A percentile compares a stretch with the other conserved stretches of the same genome.
Evolutionary conservation across 2,888 invertebrate genomes (phyloP).

Genomic region (Diabrotica balteata): DNA sequence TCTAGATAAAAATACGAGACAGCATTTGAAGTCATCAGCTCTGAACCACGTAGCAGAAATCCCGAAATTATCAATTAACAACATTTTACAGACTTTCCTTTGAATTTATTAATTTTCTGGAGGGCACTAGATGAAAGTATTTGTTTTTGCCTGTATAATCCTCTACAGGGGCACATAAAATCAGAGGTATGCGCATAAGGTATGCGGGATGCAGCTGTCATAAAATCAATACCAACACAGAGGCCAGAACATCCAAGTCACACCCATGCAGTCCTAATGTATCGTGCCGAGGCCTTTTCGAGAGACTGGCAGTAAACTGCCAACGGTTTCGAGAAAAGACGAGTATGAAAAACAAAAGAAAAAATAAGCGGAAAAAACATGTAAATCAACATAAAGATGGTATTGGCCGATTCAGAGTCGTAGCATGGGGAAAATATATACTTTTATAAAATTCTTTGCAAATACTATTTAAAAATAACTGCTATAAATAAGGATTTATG

Average conservation of each 20-base stretch:
- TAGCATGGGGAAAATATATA: background rate
- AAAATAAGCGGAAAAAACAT: slow-evolving; percentile 6
- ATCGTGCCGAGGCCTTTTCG: slow-evolving; percentile 6
- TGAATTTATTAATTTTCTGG: no score
- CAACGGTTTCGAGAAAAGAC: slow-evolving; percentile 10
- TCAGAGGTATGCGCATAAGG: slow-evolving; percentile 13
- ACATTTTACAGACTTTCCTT: no score
- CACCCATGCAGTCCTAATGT: slow-evolving; percentile 9
- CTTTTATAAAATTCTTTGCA: no score
- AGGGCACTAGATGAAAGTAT: no score
- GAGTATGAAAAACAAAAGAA: background rate
- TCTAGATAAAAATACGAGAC: no score
- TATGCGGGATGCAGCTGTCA: slow-evolving; percentile 16
- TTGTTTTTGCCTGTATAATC: no score
- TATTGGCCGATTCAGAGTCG: slow-evolving; percentile 1
- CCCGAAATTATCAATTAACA: no score
- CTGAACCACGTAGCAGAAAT: no score
- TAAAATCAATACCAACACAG: slow-evolving; percentile 17
- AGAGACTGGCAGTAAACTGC: slow-evolving; percentile 7
- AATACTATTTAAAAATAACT: no score
- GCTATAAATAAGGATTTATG: no score
- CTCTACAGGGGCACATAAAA: slow-evolving; percentile 2
- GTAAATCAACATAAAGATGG: slow-evolving; percentile 8
- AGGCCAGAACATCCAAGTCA: slow-evolving; percentile 8
- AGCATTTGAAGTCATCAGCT: no score